These are phyloP conservation scores for Dorcus hopei DNA, from an alignment of 2,888 invertebrate species.

Conservation along the genomic window DNA sequence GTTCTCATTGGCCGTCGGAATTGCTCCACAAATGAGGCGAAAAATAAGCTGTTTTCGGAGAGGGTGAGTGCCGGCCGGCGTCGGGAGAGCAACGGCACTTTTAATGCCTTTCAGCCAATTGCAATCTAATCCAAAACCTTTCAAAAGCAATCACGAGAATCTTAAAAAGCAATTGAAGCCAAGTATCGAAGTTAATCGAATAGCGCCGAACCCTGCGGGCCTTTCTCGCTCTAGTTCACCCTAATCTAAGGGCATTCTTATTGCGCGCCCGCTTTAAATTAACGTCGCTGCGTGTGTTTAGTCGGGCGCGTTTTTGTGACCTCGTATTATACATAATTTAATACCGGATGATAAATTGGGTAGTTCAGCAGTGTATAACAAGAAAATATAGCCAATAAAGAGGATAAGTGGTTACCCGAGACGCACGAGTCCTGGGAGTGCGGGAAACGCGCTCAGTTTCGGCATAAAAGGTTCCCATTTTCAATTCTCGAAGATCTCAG, in stretches of 20 bases:
- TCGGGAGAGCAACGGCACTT: slow-evolving; percentile 40
- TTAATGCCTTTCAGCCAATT: slow-evolving; percentile 50
- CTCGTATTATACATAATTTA: too few relatives aligned
- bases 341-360: neutral
- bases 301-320: too few relatives aligned
- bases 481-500: slow-evolving; percentile 39
- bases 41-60: slow-evolving; percentile 46
- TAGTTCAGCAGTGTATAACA: slow-evolving; percentile 8
- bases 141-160: slow-evolving; percentile 49
- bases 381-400: slow-evolving; percentile 19
- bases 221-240: slow-evolving; percentile 32
- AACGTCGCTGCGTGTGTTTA: neutral
- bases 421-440: slow-evolving; percentile 20
- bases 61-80: slow-evolving; percentile 25
- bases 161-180: slow-evolving; percentile 50
- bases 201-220: slow-evolving; percentile 34
- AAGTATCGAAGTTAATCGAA: slow-evolving; percentile 49
- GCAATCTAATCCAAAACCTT: slow-evolving; percentile 50
- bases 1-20: slow-evolving; percentile 42
- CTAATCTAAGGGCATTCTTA: slow-evolving; percentile 13
- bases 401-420: slow-evolving; percentile 19
- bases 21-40: slow-evolving; percentile 50
- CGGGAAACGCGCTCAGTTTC: slow-evolving; percentile 23
- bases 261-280: neutral
- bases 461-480: slow-evolving; percentile 42